phyloP scores from a whole-genome alignment of 2,797 vertebrate genomes.

The Bradypodion pumilum region DNA sequence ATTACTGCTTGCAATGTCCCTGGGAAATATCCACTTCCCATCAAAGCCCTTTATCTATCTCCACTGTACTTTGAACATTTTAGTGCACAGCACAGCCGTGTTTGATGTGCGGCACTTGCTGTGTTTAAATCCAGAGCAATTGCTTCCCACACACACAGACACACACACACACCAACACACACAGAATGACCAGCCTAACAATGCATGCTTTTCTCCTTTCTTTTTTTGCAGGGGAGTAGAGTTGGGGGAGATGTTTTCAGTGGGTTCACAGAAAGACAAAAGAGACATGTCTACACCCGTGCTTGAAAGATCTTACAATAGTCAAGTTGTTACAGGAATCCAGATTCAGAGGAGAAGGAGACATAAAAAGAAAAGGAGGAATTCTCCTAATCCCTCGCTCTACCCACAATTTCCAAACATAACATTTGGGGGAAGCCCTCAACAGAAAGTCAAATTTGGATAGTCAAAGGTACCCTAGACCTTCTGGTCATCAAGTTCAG shows the following conservation, averaged over 20 bases:
- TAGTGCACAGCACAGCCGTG: constrained; percentile 75
- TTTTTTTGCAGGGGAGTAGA: neutral
- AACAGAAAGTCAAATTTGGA: too few species aligned
- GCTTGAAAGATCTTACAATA: neutral
- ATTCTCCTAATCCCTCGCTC: too few species aligned
- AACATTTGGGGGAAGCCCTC: neutral
- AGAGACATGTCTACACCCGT: neutral
- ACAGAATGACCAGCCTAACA: neutral
- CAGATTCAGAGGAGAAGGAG: neutral
- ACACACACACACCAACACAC: neutral
- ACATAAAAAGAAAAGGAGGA: fast-evolving
- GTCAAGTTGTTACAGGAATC: neutral
- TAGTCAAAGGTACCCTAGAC: neutral
- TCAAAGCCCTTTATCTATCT: constrained; percentile 94
- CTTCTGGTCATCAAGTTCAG: too few species aligned
- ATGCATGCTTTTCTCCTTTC: neutral
- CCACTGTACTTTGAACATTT: constrained; percentile 82
- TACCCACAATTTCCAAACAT: neutral
- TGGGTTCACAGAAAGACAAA: neutral
- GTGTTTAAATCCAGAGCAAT: constrained; percentile 58
- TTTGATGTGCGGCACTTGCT: constrained; percentile 77
- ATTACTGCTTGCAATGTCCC: constrained; percentile 96
- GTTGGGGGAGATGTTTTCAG: neutral
- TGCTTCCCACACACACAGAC: neutral
- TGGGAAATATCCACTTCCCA: constrained; percentile 96